Conservation (phyloP, 2,888 invertebrate genomes). For the Spodoptera picta region DNA sequence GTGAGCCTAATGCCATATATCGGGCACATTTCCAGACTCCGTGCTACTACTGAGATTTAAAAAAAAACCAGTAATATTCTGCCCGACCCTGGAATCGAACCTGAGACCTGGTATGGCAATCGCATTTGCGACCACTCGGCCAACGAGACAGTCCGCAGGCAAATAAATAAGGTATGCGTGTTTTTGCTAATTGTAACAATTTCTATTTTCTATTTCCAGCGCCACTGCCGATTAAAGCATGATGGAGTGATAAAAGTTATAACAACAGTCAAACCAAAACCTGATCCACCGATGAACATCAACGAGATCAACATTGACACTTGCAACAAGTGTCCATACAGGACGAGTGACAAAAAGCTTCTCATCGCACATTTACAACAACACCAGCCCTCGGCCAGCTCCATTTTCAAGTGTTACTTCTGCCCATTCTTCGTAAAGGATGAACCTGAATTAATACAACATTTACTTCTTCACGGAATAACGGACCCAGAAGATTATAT, state of each 20-base stretch:
- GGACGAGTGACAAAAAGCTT: constrained; percentile 87
- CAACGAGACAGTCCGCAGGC: no score
- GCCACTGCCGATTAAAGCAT: constrained; percentile 94
- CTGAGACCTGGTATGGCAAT: no score
- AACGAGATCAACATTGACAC: constrained; percentile 73
- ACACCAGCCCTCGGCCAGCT: constrained; percentile 91
- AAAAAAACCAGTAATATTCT: no score
- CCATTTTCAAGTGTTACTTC: constrained; percentile 93
- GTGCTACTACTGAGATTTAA: no score
- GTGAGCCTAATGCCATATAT: no score
- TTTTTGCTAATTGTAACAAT: neutral
- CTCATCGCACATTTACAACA: constrained; percentile 91
- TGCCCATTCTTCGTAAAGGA: constrained; percentile 94
- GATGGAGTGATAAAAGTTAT: constrained; percentile 92
- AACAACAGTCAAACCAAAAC: constrained; percentile 85
- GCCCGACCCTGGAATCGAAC: no score
- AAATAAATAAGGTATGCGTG: no score
- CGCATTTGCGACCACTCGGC: no score
- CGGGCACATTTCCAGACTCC: no score
- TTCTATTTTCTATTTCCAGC: constrained; percentile 82
- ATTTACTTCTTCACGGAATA: constrained; percentile 90
- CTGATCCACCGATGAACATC: constrained; percentile 71
- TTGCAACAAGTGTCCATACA: constrained; percentile 93
- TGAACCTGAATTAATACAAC: constrained; percentile 91
- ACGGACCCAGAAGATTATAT: constrained; percentile 89